Percentiles rank a stretch among this genome's conserved stretches.
Conservation (phyloP, 2,113 vertebrate genomes). For the Pseudorectes ferrugineus region DNA sequence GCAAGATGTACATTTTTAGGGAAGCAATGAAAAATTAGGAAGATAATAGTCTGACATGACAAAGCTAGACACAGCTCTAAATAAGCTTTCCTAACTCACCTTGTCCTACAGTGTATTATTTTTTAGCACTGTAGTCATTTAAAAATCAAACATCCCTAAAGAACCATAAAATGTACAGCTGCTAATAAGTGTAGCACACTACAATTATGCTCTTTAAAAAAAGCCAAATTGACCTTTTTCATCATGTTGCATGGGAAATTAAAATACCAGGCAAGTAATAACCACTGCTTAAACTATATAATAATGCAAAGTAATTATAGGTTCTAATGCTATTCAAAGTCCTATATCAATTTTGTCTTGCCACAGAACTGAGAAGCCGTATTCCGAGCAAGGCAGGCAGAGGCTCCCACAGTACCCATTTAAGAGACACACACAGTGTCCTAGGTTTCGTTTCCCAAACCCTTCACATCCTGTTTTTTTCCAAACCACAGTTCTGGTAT, state of each 20-base stretch:
- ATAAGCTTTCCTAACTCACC: slow-evolving; percentile 24
- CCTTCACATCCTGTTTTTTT: slow-evolving; percentile 52
- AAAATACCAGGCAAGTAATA: slow-evolving; percentile 76
- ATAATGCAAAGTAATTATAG: slow-evolving; percentile 76
- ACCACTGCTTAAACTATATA: slow-evolving; percentile 70
- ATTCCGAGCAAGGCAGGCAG: slow-evolving; percentile 47
- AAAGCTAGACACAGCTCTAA: neutral
- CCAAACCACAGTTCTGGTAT: slow-evolving; percentile 53
- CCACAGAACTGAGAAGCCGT: slow-evolving; percentile 59
- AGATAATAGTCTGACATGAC: neutral
- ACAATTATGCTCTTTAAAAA: slow-evolving; percentile 58
- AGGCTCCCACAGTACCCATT: slow-evolving; percentile 14
- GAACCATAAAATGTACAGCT: slow-evolving; percentile 63
- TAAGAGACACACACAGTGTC: slow-evolving; percentile 42
- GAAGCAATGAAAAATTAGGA: neutral
- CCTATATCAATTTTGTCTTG: slow-evolving; percentile 73
- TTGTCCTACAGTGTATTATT: slow-evolving; percentile 25
- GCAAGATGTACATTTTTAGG: neutral
- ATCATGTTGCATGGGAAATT: slow-evolving; percentile 71
- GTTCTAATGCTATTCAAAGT: slow-evolving; percentile 73
- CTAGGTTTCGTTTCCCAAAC: slow-evolving; percentile 64
- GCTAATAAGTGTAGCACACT: slow-evolving; percentile 60
- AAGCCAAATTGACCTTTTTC: slow-evolving; percentile 73
- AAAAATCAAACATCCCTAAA: slow-evolving; percentile 62
- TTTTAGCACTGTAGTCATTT: slow-evolving; percentile 26